A percentile compares a stretch with the other conserved stretches of the same genome.
Evolutionary conservation across 2,797 vertebrate species (phyloP).

Genomic region (Sphaeramia orbicularis): DNA sequence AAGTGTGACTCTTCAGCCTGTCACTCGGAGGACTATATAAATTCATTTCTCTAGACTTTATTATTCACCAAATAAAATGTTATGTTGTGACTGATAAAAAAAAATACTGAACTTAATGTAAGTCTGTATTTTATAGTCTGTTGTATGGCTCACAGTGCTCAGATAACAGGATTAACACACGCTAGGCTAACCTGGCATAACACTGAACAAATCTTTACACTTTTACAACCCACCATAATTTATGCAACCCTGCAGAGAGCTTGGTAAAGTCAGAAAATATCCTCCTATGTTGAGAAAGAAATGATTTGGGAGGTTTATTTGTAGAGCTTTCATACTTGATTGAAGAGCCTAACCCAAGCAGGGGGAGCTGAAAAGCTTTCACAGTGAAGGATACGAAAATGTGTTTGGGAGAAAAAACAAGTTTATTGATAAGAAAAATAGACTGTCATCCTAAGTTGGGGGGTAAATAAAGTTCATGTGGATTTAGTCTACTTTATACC

Average conservation of each 20-base stretch:
- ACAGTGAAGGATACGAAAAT: neutral
- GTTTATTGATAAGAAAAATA: neutral
- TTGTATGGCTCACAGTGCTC: slow-evolving; percentile 3
- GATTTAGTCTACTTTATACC: slow-evolving; percentile 1
- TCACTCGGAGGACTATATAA: too few species aligned
- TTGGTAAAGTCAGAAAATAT: neutral
- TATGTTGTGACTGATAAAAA: too few species aligned
- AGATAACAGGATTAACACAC: slow-evolving; percentile 20
- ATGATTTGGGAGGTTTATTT: neutral
- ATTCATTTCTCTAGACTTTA: too few species aligned
- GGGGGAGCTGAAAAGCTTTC: neutral
- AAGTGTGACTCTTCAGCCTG: slow-evolving; percentile 13
- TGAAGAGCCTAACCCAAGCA: neutral
- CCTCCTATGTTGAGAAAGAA: neutral
- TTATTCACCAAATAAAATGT: too few species aligned
- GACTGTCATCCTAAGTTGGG: slow-evolving; percentile 6
- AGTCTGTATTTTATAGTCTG: neutral
- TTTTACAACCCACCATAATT: neutral
- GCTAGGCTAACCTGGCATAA: neutral
- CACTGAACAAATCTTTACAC: neutral
- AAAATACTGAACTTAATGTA: neutral
- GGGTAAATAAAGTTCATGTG: slow-evolving; percentile 18
- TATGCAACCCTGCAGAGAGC: neutral
- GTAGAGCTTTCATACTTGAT: neutral
- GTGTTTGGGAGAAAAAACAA: neutral